Base-by-base conservation (phyloP, 2,113 vertebrate species). In the Vombatus ursinus region DNA sequence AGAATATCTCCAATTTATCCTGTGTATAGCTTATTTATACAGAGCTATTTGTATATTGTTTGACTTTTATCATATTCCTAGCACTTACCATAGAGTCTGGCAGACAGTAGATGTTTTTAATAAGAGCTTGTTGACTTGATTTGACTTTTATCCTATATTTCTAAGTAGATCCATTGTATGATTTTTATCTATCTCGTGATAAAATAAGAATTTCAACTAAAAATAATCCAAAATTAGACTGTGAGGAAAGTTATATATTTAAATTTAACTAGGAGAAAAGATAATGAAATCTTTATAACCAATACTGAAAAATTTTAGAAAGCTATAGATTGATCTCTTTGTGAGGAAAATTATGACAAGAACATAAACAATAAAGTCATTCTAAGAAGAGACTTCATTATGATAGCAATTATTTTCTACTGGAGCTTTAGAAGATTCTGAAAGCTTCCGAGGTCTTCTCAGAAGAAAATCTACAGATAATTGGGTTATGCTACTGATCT, bases 261-360 rank as follows among this genome's bases (percentile, higher is more conserved):
- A 94, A 96, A 68, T 91, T 6, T 50, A 92, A 90, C 4, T 47
- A 93, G 22, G 1, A 77, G 28, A 95, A 96, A 95, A 91, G 23
- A 91, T 91, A 24, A 92, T 49, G 44, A 14, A 84, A 84, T 94
- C 48, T 84, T 84, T 37, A 53, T 52, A 93, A 54, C 52, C 37
- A 25, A 84, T 68, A 94, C 53, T 25, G 94, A 12, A 94, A 90
- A 50, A 47, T 77, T 48, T 53, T 92, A 23, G 53, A 50, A 48
- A 95, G 90, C 3, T 54, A 37, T 22, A 52, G 23, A 94, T 68
- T 1, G 25, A 37, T 44, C 16, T 84, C 37, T 92, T 92, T 95
- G 16, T 14, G 50, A 92, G 91, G 90, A 19, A 84, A 52, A 61
- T 95, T 84, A 52, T n/a, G 8, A 47, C 49, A 94, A 24, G 8